phyloP scores from a whole-genome alignment of 2,888 invertebrate genomes.

The Ypsolopha sequella region DNA sequence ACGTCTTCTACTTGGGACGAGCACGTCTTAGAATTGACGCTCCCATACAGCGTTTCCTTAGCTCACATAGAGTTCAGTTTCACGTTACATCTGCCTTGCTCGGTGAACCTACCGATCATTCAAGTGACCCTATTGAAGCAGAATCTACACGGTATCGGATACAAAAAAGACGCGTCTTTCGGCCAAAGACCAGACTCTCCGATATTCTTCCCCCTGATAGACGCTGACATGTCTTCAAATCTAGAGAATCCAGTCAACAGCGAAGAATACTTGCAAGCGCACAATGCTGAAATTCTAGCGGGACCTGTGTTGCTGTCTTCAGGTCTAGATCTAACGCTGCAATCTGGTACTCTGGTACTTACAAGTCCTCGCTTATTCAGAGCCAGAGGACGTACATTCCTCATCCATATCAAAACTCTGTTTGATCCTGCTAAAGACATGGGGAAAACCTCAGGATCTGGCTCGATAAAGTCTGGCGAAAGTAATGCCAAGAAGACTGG shows the following conservation, averaged over 20 bases:
- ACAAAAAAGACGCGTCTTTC: constrained; percentile 60
- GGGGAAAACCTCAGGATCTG: constrained; percentile 28
- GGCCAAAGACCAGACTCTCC: constrained; percentile 51
- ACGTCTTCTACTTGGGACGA: constrained; percentile 94
- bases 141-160: constrained; percentile 70
- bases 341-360: constrained; percentile 85
- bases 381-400: constrained; percentile 81
- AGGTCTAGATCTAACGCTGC: constrained; percentile 87
- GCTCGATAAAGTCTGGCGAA: constrained; percentile 34
- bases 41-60: constrained; percentile 82
- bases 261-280: constrained; percentile 84
- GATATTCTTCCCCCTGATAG: constrained; percentile 43
- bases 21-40: constrained; percentile 89
- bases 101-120: constrained; percentile 81
- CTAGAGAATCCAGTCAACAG: constrained; percentile 82
- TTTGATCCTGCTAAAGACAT: constrained; percentile 76
- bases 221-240: constrained; percentile 39
- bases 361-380: constrained; percentile 89
- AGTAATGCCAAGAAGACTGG: constrained; percentile 47
- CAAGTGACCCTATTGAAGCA: constrained; percentile 77
- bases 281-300: constrained; percentile 91
- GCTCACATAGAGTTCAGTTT: constrained; percentile 94
- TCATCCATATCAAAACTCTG: constrained; percentile 83
- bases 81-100: constrained; percentile 81
- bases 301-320: constrained; percentile 88